Evolutionary conservation across 2,888 invertebrate genomes (phyloP), one percentile per base, ranked within the genome.

Genomic region (Calephelis perditalis): DNA sequence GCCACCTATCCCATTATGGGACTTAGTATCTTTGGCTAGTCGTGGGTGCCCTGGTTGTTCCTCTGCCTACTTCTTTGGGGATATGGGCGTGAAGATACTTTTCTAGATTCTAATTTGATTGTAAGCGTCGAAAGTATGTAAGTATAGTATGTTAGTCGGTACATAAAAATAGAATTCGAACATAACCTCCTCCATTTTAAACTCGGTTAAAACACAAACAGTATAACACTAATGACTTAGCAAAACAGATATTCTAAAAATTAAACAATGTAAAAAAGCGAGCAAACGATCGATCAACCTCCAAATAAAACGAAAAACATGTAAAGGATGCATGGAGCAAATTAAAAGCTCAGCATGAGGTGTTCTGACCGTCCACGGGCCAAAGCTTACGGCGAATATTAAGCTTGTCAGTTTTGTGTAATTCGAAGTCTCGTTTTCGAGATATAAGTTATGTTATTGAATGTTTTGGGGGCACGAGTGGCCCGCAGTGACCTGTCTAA

Each of bases 291-390:
- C 88, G 86, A 88, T 88, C 88, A 73, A 74, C 75, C 72, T 76
- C 76, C 85, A 84, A 84, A 88, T 84, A 86, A 86, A 88, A 88
- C 78, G 86, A 82, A 86, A 86, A 81, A 82, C 82, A 54, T 78
- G 82, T 85, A 82, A 83, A 85, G 81, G 88, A 87, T 86, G 86
- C 79, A 82, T 81, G 86, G 85, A 88, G 86, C 88, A 88, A 89
- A 89, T 89, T 89, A 88, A 88, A 89, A 80, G 87, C 88, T 76
- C 89, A 88, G 89, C 89, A 79, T 89, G 89, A 84, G 84, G 82
- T 82, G 78, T 76, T 72, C 75, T 72, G 77, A 67, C 73, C 74
- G 71, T 75, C 73, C 78, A 63, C 73, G 74, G 65, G 68, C 71
- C 74, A 69, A 73, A 75, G 78, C 81, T 79, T 72, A 85, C 78